Percentiles rank a stretch among this genome's conserved stretches.
Evolutionary conservation across 2,888 invertebrate species (phyloP).

Genomic region (Oegoconia quadripuncta): DNA sequence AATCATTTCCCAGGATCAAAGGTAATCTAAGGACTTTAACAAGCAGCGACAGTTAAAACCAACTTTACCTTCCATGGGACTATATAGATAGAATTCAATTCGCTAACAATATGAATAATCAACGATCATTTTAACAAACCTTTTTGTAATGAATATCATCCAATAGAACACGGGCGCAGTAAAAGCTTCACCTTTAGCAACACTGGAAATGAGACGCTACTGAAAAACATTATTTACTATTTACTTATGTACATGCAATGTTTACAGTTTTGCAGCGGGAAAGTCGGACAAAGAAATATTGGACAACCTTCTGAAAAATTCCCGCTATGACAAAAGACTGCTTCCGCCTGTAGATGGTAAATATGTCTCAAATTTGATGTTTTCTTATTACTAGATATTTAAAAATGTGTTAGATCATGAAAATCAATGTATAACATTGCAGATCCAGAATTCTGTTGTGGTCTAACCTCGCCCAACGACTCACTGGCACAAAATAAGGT

Average conservation of each 20-base stretch:
- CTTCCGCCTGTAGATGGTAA: conserved; percentile 93
- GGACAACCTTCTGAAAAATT: conserved; percentile 92
- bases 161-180: too few species aligned
- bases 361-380: conserved; percentile 19
- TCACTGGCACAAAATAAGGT: conserved; percentile 82
- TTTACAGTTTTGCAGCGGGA: conserved; percentile 91
- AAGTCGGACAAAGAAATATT: conserved; percentile 96
- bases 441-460: conserved; percentile 95
- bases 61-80: too few species aligned
- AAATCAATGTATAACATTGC: conserved; percentile 74
- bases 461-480: conserved; percentile 88
- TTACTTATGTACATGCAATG: too few species aligned
- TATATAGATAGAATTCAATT: too few species aligned
- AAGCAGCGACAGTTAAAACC: too few species aligned
- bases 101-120: too few species aligned
- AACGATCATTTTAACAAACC: too few species aligned
- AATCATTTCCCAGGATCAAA: too few species aligned
- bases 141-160: neutral
- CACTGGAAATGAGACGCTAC: neutral
- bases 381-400: neutral
- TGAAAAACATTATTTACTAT: conserved; percentile 1
- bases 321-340: conserved; percentile 95
- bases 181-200: neutral
- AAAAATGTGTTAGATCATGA: neutral
- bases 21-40: too few species aligned